Percentiles rank a stretch among this genome's conserved stretches.
These are phyloP conservation scores for Ceryle rudis DNA, from an alignment of 2,797 vertebrate genomes.

Conservation along the genomic window DNA sequence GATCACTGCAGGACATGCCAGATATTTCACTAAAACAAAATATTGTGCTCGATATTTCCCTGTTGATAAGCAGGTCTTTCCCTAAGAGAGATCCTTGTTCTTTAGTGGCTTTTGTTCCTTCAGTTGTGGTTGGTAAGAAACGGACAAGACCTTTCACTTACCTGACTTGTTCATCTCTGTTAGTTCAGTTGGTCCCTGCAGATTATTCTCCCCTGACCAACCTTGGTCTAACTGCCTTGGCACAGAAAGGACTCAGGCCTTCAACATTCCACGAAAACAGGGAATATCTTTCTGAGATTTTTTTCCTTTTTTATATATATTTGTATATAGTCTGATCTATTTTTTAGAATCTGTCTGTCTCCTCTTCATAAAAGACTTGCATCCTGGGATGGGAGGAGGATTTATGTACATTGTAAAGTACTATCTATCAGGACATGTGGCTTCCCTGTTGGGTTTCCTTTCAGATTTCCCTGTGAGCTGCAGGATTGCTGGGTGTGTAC, in stretches of 20 bases:
- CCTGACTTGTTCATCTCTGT: not conserved
- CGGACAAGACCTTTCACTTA: not conserved
- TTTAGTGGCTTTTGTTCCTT: not conserved
- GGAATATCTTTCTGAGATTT: not conserved
- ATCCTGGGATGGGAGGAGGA: not conserved
- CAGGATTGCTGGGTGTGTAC: not conserved
- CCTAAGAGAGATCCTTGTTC: not conserved
- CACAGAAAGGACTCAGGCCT: not conserved
- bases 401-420: not conserved
- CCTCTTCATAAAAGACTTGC: not conserved
- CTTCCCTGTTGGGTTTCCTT: not conserved
- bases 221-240: not conserved
- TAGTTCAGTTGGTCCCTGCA: not conserved
- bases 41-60: not conserved
- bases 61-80: not conserved
- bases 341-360: not conserved
- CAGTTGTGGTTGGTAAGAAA: not conserved
- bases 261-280: not conserved
- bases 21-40: constrained; percentile 53
- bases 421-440: not conserved
- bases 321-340: not conserved
- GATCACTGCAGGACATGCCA: constrained; percentile 51
- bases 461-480: not conserved
- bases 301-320: not conserved
- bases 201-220: not conserved